Percentiles rank a stretch among this genome's conserved stretches.
Evolutionary conservation across 2,113 vertebrate genomes (phyloP).

Genomic region (Lepus timidus): DNA sequence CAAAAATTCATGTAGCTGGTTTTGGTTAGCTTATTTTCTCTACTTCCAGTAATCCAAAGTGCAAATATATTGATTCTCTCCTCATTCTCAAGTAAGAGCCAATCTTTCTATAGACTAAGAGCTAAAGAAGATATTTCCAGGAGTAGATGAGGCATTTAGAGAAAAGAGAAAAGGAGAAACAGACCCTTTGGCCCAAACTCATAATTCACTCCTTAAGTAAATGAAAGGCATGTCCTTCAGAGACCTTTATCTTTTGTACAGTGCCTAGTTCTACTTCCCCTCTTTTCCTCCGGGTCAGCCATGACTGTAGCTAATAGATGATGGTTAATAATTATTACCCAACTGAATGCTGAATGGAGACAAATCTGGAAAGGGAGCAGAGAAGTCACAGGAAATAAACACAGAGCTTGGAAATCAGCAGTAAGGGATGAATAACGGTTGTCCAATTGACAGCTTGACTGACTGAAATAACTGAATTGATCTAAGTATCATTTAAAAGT

Average conservation of each 20-base stretch:
- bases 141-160: background rate
- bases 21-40: slow-evolving; percentile 5
- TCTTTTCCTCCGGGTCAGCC: background rate
- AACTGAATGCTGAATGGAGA: background rate
- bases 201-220: background rate
- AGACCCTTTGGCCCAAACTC: background rate
- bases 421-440: background rate
- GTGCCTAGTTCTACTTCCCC: background rate
- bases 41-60: background rate
- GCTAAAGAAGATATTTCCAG: background rate
- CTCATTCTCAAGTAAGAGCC: background rate
- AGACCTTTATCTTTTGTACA: background rate
- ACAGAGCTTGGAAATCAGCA: background rate
- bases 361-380: background rate
- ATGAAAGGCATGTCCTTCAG: background rate
- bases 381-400: background rate
- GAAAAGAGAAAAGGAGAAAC: background rate
- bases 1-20: background rate
- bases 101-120: background rate
- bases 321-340: background rate
- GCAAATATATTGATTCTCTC: background rate
- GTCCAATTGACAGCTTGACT: background rate
- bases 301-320: background rate
- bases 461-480: background rate
- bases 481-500: background rate